These are phyloP conservation scores for Anguilla obscura DNA, from an alignment of 2,797 vertebrate species.

Conservation along the genomic window DNA sequence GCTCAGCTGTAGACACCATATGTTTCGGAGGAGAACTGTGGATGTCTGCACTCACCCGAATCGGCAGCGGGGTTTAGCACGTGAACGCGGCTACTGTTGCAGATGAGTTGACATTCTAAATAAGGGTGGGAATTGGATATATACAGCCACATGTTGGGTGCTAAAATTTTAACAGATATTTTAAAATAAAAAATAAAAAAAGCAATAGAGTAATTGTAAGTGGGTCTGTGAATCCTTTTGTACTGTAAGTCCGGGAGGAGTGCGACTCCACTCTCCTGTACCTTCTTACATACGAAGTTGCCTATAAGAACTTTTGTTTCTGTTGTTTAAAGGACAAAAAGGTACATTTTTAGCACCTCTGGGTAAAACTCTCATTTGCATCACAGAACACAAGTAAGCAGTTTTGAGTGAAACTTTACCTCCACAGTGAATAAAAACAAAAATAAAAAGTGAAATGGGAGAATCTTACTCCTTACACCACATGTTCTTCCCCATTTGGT, in stretches of 20 bases:
- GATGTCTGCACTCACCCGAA: no score
- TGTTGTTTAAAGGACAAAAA: not conserved
- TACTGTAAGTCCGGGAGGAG: not conserved
- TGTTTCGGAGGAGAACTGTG: no score
- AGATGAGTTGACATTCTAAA: no score
- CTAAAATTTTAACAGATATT: no score
- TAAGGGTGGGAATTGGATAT: no score
- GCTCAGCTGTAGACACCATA: no score
- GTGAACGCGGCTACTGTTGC: no score
- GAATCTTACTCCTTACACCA: not conserved
- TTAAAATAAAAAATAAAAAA: no score
- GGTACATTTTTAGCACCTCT: constrained; percentile 14
- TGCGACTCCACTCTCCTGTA: not conserved
- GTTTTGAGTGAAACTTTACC: not conserved
- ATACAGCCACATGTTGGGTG: no score
- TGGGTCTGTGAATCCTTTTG: not conserved
- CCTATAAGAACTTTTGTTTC: not conserved
- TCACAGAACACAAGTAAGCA: not conserved
- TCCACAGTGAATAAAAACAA: not conserved
- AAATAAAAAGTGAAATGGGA: not conserved
- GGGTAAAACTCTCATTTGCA: not conserved
- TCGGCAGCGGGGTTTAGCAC: no score
- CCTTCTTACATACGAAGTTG: not conserved
- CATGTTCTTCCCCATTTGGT: not conserved
- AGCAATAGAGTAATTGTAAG: not conserved